Evolutionary conservation across 2,113 vertebrate species (phyloP), one percentile per base, ranked within the genome.

Genomic region (Pseudonaja textilis): DNA sequence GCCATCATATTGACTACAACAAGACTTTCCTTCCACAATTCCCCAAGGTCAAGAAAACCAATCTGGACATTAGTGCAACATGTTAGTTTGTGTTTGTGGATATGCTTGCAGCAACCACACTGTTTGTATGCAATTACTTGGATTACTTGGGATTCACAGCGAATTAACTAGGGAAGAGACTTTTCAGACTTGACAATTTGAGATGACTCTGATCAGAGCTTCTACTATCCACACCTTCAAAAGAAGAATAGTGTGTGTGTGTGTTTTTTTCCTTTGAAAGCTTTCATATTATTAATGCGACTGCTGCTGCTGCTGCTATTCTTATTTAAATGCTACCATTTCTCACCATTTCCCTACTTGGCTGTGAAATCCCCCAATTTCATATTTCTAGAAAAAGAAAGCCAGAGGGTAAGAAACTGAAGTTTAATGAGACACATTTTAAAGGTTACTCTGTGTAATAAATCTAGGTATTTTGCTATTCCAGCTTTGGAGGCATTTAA

Each of bases 401-500:
- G 95, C 96, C 96, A 96, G 96, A 97, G 96, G 95, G 94, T 93
- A 95, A 94, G 95, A 55, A 97, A 96, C 96, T 93, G 95, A 95
- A 95, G 94, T 95, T 95, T 96, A 96, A 97, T 96, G 96, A 97
- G 96, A 96, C 96, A 97, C 93, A 95, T 96, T 96, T 96, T 97
- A 97, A 97, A 97, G 96, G 96, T 97, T 96, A 96, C 89, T 91
- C 94, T 39, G 57, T 94, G 95, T 97, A 97, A 96, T 97, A 97
- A 97, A 97, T 95, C 95, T 93, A n/a, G 61, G 91, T 90, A 95
- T 96, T 97, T 95, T 95, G 94, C 95, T 97, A 95, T 95, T 97
- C 95, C 95, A 97, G 96, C 95, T 97, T 96, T 89, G 88, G 93
- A 96, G 96, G 95, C 96, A 96, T 97, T 96, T 96, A 96, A 96